Base-by-base conservation (phyloP, 1,140 invertebrate species). In the Brachionus rubens region DNA sequence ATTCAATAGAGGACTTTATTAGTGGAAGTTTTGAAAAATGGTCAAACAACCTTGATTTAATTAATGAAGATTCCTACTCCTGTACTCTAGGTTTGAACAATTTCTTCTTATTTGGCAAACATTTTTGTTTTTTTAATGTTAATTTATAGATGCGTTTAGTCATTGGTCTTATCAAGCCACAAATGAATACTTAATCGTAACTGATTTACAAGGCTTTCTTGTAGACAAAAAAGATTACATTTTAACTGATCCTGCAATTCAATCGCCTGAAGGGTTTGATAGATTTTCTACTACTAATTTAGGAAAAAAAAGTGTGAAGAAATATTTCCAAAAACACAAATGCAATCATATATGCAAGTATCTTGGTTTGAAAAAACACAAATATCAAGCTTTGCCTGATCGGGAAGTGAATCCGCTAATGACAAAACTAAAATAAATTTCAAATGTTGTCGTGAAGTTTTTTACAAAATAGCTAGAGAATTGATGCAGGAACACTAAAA, bases 181-280 rank as follows among this genome's bases (percentile, higher is more conserved):
- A 36, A 36, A 36, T 36, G 33, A 36, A 36, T 36, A 36, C 9
- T 36, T 36, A 9, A 36, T 36, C 9, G 33, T 36, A 36, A 36
- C 33, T 36, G 33, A 36, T 36, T 9, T 36, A 3, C 33, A 36
- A 36, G 33, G 33, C 9, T 36, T 36, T 30, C 21, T 26, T 14
- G 14, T 5, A 40, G 16, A 21, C 16, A 21, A 62, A 1, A 62
- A 62, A 62, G 10, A 24, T 40, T 62, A 40, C n/a, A 2, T 62
- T 40, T 40, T 62, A 62, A 62, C 56, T 9, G 33, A 62, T 62
- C 56, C 56, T 19, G 56, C 56, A 36, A 62, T 62, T 21, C 19
- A n/a, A 21, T 62, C 30, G 9, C 56, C 56, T 0, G 56, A 62
- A 19, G 56, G 19, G 19, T 19, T 10, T 12, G 33, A 62, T 12